Evolutionary conservation across 1,140 invertebrate genomes (phyloP), one percentile per base, ranked within the genome.

Genomic region (Drosophila novamexicana): DNA sequence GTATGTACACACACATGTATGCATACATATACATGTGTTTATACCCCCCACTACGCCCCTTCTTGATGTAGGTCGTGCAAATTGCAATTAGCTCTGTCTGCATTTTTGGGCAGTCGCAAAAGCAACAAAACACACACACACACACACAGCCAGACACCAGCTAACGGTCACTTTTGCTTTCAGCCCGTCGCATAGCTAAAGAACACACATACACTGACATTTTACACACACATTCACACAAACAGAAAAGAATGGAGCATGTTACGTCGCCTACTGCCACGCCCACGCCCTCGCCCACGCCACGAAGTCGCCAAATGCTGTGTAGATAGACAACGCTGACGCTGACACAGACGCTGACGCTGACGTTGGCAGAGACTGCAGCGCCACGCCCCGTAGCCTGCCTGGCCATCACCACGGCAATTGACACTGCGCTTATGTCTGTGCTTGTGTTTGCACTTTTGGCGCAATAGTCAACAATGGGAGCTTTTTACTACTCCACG

Each of bases 111-210:
- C 62, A 72, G 58, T 58, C 16, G 47, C 56, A 32, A 8, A 34
- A 49, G 29, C 29, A 36, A 22, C 29, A 54, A 14, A 34, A 56
- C 9, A 56, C 12, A 37, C 16, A 22, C 7, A 40, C 37, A 1
- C 18, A 12, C n/a, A n/a, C 9, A 56, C 12, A 37, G 16, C n/a
- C 53, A 66, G 40, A 39, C 68, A 40, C 9, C 34, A 44, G 18
- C 39, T 61, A 61, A 49, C 57, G 64, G 64, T 62, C 64, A 74
- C 71, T 62, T 74, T 68, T 74, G 71, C 70, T 74, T 74, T 74
- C 63, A 58, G 42, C 29, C 50, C 56, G 42, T 18, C 64, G 56
- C 59, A 37, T n/a, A 39, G 16, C 40, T 45, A 22, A 29, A 42
- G 22, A 61, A 9, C 47, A 61, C 45, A 54, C 39, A 44, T n/a